Base-by-base conservation (phyloP, 2,888 invertebrate genomes). In the Leucophora obtusa region DNA sequence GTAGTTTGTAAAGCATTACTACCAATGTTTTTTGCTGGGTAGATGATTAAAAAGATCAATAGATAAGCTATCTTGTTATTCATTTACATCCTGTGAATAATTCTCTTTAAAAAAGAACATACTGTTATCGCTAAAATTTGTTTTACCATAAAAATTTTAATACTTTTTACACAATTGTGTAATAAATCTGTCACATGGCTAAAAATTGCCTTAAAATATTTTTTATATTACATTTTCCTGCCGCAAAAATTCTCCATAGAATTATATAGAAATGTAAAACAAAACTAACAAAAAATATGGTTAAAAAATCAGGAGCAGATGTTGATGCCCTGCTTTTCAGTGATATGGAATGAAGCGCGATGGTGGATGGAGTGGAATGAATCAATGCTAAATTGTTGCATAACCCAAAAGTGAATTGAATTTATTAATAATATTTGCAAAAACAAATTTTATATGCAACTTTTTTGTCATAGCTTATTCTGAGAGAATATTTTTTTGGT, bases 371-470 rank as follows among this genome's bases (percentile, higher is more conserved):
- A 24, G 43, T 66, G 17, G 17, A 24, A 63, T 8, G 11, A 35
- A 35, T 24, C 15, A 38, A 18, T 17, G 11, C 33, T 50, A 50
- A 8, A 50, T 24, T 65, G 50, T 63, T 63, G 58, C 62, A 69
- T 58, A 70, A 63, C 15, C 70, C 28, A 63, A 62, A 71, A 71
- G 38, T 47, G 53, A 69, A 76, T 80, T 76, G 75, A 72, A 80
- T 75, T 76, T 80, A 72, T 72, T 69, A 69, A 70, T 79, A 70
- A 68, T 75, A 76, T 76, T 76, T 72, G 62, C 54, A 33, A 63
- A 69, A 60, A 59, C 35, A 54, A 56, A 38, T 11, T 28, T 65
- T 28, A 6, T 28, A 28, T 28, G 28, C 28, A 28, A 28, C 6
- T 58, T 33, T 58, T 62, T 56, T 69, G 60, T 43, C 18, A 54